Base-by-base conservation (phyloP, 2,797 vertebrate species). In the Phataginus tricuspis region DNA sequence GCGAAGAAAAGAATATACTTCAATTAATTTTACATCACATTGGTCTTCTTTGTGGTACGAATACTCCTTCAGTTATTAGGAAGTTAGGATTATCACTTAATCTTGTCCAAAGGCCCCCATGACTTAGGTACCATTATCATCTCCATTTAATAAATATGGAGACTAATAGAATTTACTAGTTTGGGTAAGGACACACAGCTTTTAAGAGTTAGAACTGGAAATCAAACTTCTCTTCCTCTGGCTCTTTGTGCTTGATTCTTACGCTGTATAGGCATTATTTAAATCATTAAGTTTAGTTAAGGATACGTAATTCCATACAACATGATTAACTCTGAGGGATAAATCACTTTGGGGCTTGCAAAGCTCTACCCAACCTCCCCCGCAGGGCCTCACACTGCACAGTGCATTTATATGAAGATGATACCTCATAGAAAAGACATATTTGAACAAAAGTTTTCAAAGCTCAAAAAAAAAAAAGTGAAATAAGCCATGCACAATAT, bases 251-350 rank as follows among this genome's bases (percentile, higher is more conserved):
- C 64, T 88, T 79, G 79, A 79, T 19, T 82, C 31, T 39, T 63
- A 93, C 74, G 68, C 16, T 80, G 15, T 29, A 82, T 34, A 39
- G 31, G 79, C 23, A 89, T 3, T 91, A 25, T 69, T 89, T 69
- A 82, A 96, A 79, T 74, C 68, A 96, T 86, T 69, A 86, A 51
- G 51, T 82, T 37, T 86, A 34, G 37, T 82, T 77, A 95, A 68
- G 5, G 29, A 82, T 86, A 86, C 89, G 85, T 88, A 96, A 91
- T 95, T 49, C 13, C 72, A 7, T 78, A 88, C 27, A 87, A 86
- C 23, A 42, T 25, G 25, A 86, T 55, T 45, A 88, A 82, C 37
- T 80, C 42, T 64, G 15, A 92, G 42, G 34, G 57, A 89, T 51
- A 86, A 80, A 94, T 86, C 42, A 64, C 39, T 68, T 9, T 80